These are phyloP conservation scores for Leptodactylus fuscus DNA, from an alignment of 2,113 vertebrate genomes.

Conservation along the genomic window DNA sequence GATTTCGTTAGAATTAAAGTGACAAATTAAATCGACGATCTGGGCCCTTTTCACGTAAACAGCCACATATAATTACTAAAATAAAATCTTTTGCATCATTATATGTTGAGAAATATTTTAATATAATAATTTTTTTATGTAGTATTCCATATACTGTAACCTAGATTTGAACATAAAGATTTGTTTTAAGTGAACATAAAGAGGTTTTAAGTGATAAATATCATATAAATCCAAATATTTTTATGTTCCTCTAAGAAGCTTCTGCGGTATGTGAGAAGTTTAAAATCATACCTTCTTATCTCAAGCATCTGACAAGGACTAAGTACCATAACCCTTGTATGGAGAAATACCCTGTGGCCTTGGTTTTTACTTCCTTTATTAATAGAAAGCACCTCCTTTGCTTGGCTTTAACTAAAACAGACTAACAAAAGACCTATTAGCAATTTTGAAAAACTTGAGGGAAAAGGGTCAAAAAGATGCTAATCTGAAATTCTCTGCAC, in stretches of 20 bases:
- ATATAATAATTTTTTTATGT: too few species aligned
- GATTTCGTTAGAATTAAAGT: too few species aligned
- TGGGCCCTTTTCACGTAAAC: too few species aligned
- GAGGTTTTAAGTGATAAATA: too few species aligned
- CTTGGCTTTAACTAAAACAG: slow-evolving; percentile 8
- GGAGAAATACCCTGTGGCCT: slow-evolving; percentile 25
- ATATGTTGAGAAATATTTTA: too few species aligned
- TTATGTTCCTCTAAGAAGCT: neutral
- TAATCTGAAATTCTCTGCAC: slow-evolving; percentile 5
- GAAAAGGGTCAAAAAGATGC: neutral
- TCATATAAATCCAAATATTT: neutral
- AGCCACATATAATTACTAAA: too few species aligned
- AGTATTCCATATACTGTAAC: too few species aligned
- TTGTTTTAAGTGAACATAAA: too few species aligned
- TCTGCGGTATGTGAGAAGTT: neutral
- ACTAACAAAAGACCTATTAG: slow-evolving; percentile 19
- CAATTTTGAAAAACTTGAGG: neutral
- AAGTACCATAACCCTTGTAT: slow-evolving; percentile 29
- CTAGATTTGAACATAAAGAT: too few species aligned
- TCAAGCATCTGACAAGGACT: neutral
- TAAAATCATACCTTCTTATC: neutral
- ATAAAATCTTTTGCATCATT: too few species aligned
- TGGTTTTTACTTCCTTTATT: neutral
- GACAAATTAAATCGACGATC: too few species aligned
- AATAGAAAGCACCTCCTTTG: neutral